Conservation (phyloP, 1,140 invertebrate species). For the Tachypleus tridentatus region DNA sequence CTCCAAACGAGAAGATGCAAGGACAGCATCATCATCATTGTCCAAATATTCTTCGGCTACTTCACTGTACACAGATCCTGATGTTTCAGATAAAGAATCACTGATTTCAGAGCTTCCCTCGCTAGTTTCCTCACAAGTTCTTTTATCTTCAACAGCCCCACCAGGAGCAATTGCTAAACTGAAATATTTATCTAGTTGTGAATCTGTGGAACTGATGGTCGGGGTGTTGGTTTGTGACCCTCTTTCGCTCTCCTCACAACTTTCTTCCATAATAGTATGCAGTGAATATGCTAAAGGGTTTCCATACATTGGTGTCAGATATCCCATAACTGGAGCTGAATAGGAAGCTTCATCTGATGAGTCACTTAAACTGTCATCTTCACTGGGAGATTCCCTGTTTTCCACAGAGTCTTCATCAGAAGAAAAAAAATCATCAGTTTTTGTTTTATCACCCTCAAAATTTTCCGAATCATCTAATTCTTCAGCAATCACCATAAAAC, state of each 20-base stretch:
- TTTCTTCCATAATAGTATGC: constrained; percentile 87
- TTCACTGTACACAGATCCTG: constrained; percentile 19
- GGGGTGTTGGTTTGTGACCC: constrained; percentile 30
- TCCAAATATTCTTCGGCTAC: constrained; percentile 7
- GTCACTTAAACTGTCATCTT: constrained; percentile 22
- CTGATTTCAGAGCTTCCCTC: constrained; percentile 28
- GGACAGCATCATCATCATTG: constrained; percentile 43
- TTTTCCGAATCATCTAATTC: too few relatives aligned
- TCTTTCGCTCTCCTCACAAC: constrained; percentile 66
- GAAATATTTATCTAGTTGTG: constrained; percentile 81
- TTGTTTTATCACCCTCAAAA: too few relatives aligned
- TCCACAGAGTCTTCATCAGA: too few relatives aligned
- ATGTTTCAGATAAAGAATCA: constrained; percentile 60
- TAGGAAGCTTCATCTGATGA: constrained; percentile 18
- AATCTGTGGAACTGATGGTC: constrained; percentile 36
- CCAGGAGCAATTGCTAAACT: constrained; percentile 46
- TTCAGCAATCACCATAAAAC: too few relatives aligned
- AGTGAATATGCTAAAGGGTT: constrained; percentile 51
- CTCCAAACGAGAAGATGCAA: constrained; percentile 70
- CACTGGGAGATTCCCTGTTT: background rate
- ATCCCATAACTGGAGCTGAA: constrained; percentile 6
- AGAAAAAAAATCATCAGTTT: too few relatives aligned
- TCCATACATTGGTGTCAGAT: background rate
- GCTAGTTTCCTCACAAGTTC: constrained; percentile 20
- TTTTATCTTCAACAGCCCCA: constrained; percentile 38